Conservation (phyloP, 2,113 vertebrate genomes). For the Oryzias curvinotus region DNA sequence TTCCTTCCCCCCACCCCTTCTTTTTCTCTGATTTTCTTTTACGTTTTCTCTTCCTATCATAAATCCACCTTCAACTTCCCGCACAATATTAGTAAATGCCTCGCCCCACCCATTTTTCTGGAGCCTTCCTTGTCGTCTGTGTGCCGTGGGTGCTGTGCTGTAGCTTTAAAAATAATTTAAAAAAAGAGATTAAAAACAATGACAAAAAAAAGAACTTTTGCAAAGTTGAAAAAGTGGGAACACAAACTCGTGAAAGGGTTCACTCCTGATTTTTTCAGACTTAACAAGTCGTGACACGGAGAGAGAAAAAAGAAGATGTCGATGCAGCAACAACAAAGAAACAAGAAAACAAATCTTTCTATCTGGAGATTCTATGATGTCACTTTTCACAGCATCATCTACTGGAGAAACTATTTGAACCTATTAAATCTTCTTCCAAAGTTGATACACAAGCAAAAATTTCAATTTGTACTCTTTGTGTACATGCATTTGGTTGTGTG, state of each 20-base stretch:
- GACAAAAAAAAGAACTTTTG: constrained; percentile 45
- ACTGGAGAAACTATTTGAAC: constrained; percentile 55
- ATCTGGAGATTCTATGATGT: constrained; percentile 66
- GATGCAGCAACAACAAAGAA: constrained; percentile 11
- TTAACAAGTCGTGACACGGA: constrained; percentile 44
- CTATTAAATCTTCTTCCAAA: constrained; percentile 65
- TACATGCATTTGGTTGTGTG: constrained; percentile 33
- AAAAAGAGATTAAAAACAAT: constrained; percentile 35
- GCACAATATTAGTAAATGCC: constrained; percentile 70
- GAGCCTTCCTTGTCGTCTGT: constrained; percentile 64
- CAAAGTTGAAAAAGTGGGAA: constrained; percentile 51
- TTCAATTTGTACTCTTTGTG: constrained; percentile 41
- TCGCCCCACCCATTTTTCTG: constrained; percentile 28
- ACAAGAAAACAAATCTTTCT: constrained; percentile 20
- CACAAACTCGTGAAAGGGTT: constrained; percentile 53
- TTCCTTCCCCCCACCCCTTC: constrained; percentile 6
- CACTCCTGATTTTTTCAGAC: constrained; percentile 64
- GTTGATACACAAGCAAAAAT: constrained; percentile 54
- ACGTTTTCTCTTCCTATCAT: constrained; percentile 32
- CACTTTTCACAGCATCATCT: constrained; percentile 67
- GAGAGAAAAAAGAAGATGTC: constrained; percentile 68
- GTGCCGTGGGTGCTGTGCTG: constrained; percentile 79
- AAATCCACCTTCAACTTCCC: constrained; percentile 52
- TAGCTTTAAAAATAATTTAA: constrained; percentile 65
- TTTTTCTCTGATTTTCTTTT: constrained; percentile 15